Evolutionary conservation across 2,113 vertebrate species (phyloP), one percentile per base, ranked within the genome.

Genomic region (Ascaphus truei): DNA sequence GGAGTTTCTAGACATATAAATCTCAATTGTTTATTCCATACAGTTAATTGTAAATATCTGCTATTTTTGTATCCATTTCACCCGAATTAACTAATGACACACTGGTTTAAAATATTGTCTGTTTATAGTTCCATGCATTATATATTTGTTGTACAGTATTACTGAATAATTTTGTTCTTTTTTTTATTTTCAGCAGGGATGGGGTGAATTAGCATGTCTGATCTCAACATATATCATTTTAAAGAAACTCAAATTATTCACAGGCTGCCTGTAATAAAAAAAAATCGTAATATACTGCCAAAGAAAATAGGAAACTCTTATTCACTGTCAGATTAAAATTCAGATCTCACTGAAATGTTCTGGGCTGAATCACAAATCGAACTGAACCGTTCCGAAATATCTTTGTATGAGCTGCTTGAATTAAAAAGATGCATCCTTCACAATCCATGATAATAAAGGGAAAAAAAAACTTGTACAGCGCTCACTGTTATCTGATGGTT

Each of bases 311-410:
- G 67, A 61, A 71, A 71, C 67, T 71, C 67, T 71, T 71, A 71
- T 71, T 71, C 67, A 71, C 67, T 71, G 67, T 71, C 67, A 71
- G 67, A 71, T 71, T 71, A 71, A 71, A 71, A 71, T 71, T 71
- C 67, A 71, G 67, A 71, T 71, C 47, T 71, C 67, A 60, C 45
- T 41, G 56, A 61, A 71, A 71, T 57, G 26, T 71, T 61, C 67
- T 61, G 57, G 45, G 67, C 67, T 71, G 67, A 61, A 60, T 61
- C 67, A 52, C 67, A 71, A 71, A 61, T 71, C 57, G 56, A 71
- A 71, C 56, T 71, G 67, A 71, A 71, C 67, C 67, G 3, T 61
- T 36, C 47, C 61, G 67, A 61, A 61, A 71, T 61, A 71, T 61
- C 67, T 61, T 71, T 60, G 56, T 71, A 61, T 71, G 36, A 22